Evolutionary conservation across 2,113 vertebrate species (phyloP).

Genomic region (Smithornis capensis): DNA sequence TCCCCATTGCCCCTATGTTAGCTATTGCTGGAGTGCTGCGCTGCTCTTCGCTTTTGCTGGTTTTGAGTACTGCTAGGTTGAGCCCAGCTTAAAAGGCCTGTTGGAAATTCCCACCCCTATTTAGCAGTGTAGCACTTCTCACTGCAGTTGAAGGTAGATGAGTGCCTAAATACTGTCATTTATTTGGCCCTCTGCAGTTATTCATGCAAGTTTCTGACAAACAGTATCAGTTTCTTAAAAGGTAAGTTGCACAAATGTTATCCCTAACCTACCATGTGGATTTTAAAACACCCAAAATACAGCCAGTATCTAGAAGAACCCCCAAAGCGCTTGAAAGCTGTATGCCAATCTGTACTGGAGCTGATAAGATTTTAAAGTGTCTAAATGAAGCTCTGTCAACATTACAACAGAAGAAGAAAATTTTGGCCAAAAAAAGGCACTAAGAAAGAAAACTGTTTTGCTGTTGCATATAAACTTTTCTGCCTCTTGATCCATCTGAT

Average conservation of each 20-base stretch:
- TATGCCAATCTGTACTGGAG: not conserved
- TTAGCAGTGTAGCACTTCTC: not conserved
- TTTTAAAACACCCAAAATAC: not conserved
- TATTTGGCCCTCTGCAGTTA: not conserved
- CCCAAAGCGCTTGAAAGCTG: not conserved
- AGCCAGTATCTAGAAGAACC: not conserved
- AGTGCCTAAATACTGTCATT: not conserved
- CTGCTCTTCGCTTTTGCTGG: not conserved
- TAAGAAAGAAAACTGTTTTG: not conserved
- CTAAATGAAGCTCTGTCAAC: not conserved
- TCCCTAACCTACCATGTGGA: not conserved
- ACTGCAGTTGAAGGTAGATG: not conserved
- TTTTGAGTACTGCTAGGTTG: not conserved
- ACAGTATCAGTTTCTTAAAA: not conserved
- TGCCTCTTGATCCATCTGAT: not conserved
- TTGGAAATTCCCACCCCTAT: not conserved
- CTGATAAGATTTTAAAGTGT: not conserved
- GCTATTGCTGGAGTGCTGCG: not conserved
- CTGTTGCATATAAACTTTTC: not conserved
- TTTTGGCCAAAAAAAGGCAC: not conserved
- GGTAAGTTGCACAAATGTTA: not conserved
- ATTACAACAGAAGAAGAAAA: not conserved
- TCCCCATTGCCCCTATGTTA: accelerated
- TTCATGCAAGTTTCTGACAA: not conserved
- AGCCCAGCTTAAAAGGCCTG: not conserved